phyloP scores from a whole-genome alignment of 1,140 invertebrate genomes.

The Solen grandis region DNA sequence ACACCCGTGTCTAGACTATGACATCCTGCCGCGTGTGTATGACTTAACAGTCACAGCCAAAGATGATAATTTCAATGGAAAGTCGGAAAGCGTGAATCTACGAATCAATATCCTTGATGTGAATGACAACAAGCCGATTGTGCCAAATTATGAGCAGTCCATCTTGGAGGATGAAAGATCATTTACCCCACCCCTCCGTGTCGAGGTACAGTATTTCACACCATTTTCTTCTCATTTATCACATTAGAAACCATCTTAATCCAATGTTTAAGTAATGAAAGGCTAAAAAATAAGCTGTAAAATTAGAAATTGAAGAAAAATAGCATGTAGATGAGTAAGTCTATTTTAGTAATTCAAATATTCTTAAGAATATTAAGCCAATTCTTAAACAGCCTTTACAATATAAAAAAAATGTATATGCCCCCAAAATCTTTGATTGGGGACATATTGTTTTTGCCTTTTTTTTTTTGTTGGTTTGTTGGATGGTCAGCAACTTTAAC shows the following conservation, averaged over 20 bases:
- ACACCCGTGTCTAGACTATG: conserved; percentile 91
- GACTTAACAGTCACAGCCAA: conserved; percentile 92
- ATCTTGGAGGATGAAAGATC: conserved; percentile 8
- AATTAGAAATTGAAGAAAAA: neutral
- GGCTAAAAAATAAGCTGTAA: neutral
- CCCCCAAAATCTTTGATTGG: too few relatives aligned
- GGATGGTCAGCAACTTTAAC: too few relatives aligned
- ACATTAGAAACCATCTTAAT: too few relatives aligned
- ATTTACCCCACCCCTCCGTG: conserved; percentile 9
- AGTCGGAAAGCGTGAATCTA: conserved; percentile 87
- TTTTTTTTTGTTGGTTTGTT: too few relatives aligned
- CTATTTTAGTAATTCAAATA: neutral
- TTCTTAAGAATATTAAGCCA: neutral
- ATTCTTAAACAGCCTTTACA: neutral
- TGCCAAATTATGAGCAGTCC: conserved; percentile 10
- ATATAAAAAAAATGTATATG: too few relatives aligned
- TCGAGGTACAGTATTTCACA: neutral
- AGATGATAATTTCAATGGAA: conserved; percentile 91
- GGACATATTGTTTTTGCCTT: too few relatives aligned
- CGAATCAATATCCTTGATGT: conserved; percentile 90
- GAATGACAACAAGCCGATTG: conserved; percentile 91
- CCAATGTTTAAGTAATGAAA: neutral
- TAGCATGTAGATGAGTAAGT: neutral
- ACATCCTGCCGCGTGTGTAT: conserved; percentile 90
- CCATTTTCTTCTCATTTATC: too few relatives aligned